Base-by-base conservation (phyloP, 2,797 vertebrate genomes). In the Characodon lateralis region DNA sequence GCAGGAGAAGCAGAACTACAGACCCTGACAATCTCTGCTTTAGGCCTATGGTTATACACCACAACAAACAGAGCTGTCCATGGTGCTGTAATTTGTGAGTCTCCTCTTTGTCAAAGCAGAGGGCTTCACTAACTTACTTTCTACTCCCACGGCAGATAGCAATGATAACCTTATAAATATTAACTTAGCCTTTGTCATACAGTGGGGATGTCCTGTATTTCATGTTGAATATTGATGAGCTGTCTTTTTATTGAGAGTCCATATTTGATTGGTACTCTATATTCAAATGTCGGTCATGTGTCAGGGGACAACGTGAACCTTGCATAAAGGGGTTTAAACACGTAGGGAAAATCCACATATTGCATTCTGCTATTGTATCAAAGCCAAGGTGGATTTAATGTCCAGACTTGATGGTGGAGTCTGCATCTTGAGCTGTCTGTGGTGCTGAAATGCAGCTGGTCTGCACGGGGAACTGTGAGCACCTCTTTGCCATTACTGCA, bases 181-280 rank as follows among this genome's bases (percentile, higher is more conserved):
- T 91, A 91, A 91, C 70, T 77, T 74, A 68, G 76, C 78, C 81
- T 83, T 88, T 84, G 51, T 72, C 66, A 75, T 92, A 91, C 83
- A 89, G 85, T 80, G 80, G 91, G 89, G 84, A 91, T 91, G 78
- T 91, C 94, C 87, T 24, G 86, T 82, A 89, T 84, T 87, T 84
- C 82, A 81, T 85, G 84, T 88, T 94, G 86, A 92, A 94, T 92
- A 92, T 90, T 89, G 77, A 94, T 90, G 83, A 80, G 65, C 22
- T 24, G 79, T 89, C 76, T 74, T 87, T 61, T 59, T 75, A 66
- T 66, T 86, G 68, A 87, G 91, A 91, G 76, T 83, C 74, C 71
- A 71, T 78, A 75, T 85, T 88, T 84, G 85, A 90, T 90, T 83
- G 79, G 80, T 90, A 78, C 72, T 86, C 84, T 81, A 84, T 82